These are phyloP conservation scores for Tachysurus vachellii DNA, from an alignment of 2,113 vertebrate species.

Conservation along the genomic window DNA sequence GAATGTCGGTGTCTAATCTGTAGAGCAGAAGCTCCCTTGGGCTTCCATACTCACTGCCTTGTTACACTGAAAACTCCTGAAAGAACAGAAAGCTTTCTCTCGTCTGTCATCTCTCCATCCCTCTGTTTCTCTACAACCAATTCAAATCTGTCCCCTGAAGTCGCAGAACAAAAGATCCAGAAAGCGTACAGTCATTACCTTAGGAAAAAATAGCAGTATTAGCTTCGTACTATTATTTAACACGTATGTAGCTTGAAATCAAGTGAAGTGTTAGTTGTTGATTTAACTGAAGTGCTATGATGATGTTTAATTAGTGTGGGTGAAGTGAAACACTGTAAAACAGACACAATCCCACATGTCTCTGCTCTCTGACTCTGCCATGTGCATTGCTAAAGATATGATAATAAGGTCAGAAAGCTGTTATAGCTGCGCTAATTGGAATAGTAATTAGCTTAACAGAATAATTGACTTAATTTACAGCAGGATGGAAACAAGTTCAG, in stretches of 20 bases:
- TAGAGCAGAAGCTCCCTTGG: slow-evolving; percentile 74
- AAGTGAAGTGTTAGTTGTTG: neutral
- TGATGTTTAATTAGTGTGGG: slow-evolving; percentile 10
- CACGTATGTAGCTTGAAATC: neutral
- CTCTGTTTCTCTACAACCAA: slow-evolving; percentile 28
- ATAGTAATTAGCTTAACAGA: slow-evolving; percentile 43
- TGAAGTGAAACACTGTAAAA: slow-evolving; percentile 11
- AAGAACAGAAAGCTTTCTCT: slow-evolving; percentile 38
- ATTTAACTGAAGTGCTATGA: neutral
- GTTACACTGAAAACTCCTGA: slow-evolving; percentile 73
- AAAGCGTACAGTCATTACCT: neutral
- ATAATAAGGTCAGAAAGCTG: slow-evolving; percentile 36
- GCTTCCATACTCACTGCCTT: slow-evolving; percentile 78
- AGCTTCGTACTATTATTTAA: neutral
- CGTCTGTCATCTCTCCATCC: slow-evolving; percentile 36
- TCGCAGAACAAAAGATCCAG: neutral
- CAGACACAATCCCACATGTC: slow-evolving; percentile 1
- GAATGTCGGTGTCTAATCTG: slow-evolving; percentile 82
- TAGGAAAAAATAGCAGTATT: neutral
- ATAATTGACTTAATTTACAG: slow-evolving; percentile 42
- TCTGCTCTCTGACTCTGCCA: slow-evolving; percentile 23
- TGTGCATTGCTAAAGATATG: slow-evolving; percentile 42
- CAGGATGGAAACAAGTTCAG: slow-evolving; percentile 20
- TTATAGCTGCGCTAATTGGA: slow-evolving; percentile 37
- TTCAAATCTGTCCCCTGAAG: neutral